A percentile compares a stretch with the other conserved stretches of the same genome.
Conservation (phyloP, 1,140 invertebrate genomes). For the Asbolus verrucosus region DNA sequence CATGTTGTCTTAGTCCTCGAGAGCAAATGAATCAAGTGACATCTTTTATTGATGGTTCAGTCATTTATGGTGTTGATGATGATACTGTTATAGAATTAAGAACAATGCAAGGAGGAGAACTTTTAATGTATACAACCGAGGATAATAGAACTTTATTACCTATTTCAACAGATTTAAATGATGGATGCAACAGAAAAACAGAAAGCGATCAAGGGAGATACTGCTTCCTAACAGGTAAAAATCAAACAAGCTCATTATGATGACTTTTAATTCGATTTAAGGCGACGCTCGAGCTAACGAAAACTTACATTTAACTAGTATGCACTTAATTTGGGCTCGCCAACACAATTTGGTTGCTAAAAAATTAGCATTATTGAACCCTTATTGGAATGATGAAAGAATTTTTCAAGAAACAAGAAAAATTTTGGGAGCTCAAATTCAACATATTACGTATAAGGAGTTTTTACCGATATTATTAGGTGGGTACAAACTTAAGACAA, state of each 20-base stretch:
- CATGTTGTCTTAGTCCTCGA: conserved; percentile 84
- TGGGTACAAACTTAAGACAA: conserved; percentile 55
- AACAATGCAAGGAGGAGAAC: conserved; percentile 69
- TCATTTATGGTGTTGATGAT: conserved; percentile 80
- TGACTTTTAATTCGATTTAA: conserved; percentile 56
- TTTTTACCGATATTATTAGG: conserved; percentile 87
- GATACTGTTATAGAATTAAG: conserved; percentile 70
- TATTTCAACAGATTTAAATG: conserved; percentile 75
- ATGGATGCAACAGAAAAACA: conserved; percentile 79
- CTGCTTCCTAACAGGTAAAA: conserved; percentile 78
- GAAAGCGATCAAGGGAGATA: conserved; percentile 78
- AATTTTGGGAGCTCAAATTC: conserved; percentile 86
- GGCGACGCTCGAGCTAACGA: conserved; percentile 85
- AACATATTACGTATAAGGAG: conserved; percentile 91
- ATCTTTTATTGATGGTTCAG: conserved; percentile 91
- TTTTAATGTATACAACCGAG: conserved; percentile 73
- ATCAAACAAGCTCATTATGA: neutral
- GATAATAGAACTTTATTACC: conserved; percentile 78
- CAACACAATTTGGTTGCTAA: conserved; percentile 86
- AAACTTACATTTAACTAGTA: conserved; percentile 84
- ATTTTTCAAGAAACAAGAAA: conserved; percentile 84
- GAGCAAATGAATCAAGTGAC: conserved; percentile 93
- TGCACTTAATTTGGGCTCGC: conserved; percentile 83
- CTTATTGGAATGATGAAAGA: conserved; percentile 84
- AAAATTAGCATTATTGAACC: conserved; percentile 76